These are phyloP conservation scores for Ibidorhyncha struthersii DNA, from an alignment of 2,113 vertebrate species.

Conservation along the genomic window DNA sequence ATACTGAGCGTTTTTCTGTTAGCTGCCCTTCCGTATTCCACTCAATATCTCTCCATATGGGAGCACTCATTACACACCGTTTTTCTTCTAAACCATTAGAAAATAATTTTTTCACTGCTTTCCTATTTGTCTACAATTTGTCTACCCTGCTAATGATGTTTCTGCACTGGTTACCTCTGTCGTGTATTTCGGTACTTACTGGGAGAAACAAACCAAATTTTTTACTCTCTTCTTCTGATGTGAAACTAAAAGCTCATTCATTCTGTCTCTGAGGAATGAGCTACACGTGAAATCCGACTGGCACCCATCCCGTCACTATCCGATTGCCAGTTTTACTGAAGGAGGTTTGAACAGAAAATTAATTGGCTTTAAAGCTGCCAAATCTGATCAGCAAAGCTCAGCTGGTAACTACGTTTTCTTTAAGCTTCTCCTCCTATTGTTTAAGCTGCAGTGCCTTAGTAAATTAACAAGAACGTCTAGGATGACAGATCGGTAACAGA, in stretches of 20 bases:
- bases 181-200: neutral
- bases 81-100: neutral
- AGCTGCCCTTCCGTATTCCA: neutral
- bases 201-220: neutral
- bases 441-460: constrained; percentile 6
- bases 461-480: neutral
- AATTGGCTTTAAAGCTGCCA: constrained; percentile 61
- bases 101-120: neutral
- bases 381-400: constrained; percentile 63
- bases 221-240: neutral
- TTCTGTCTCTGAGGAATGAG: neutral
- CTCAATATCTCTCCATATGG: neutral
- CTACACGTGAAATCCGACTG: neutral
- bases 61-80: neutral
- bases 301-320: constrained; percentile 12
- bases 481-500: constrained; percentile 26
- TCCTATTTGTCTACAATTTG: neutral
- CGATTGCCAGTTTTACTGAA: neutral
- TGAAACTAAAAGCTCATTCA: neutral
- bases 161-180: neutral
- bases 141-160: neutral
- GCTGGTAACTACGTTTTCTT: constrained; percentile 22
- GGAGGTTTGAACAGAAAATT: constrained; percentile 60
- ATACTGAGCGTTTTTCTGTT: neutral
- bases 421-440: constrained; percentile 19